Evolutionary conservation across 2,113 vertebrate species (phyloP), one percentile per base, ranked within the genome.

Genomic region (Conger conger): DNA sequence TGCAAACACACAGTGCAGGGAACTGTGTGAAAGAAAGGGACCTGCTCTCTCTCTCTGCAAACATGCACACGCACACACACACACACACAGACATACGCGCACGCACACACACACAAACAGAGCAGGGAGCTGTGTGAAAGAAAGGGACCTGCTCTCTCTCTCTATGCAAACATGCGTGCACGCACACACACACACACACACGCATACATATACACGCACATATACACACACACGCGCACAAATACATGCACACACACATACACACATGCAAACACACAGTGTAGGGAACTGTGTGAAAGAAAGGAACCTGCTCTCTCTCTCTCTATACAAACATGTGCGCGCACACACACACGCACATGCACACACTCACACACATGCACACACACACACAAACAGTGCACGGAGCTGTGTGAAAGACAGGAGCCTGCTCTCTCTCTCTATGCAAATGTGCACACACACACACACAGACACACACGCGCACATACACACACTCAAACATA

Each of bases 41-140:
- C 33, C 23, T 13, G 30, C 36, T 60, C 53, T 33, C 17, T 36
- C 45, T 50, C 45, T 50, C 45, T 27, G 17, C 35, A 30, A 11
- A 57, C 54, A 16, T 3, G 18, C 9, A 57, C 54, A 57, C 54
- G 45, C 45, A 6, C 27, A 27, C 57, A 60, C 57, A 60, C 57
- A 60, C 57, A 60, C 57, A 23, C 57, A 17, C 54, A 16, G 3
- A 17, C 18, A 57, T 16, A 16, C 54, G 17, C 54, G 17, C 18
- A 15, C 54, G 17, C 7, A 57, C 13, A 57, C 54, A 7, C 30
- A 81, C 42, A 76, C 27, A 73, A 13, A 50, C 82, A 68, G 57
- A 4, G 36, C 76, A 20, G 68, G 53, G 82, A 63, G 57, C 83
- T 36, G 45, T 37, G 30, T 53, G 83, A 84, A 76, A 79, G 17